Conservation (phyloP, 1,140 invertebrate genomes). For the Drosophila chauvacae region DNA sequence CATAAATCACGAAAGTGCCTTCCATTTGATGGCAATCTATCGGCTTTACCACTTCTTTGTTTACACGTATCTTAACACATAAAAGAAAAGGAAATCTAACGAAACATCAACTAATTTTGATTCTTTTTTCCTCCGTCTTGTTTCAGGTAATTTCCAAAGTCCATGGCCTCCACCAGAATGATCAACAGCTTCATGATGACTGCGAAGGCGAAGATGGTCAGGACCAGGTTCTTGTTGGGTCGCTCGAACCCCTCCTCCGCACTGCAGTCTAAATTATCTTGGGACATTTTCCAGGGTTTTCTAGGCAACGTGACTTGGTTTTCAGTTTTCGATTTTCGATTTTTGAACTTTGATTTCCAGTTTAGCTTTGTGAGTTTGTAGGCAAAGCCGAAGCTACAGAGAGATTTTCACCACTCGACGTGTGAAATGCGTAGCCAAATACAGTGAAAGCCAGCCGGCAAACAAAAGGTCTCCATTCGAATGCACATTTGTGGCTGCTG, state of each 20-base stretch:
- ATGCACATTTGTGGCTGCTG: conserved; percentile 31
- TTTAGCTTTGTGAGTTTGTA: conserved; percentile 22
- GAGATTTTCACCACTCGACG: conserved; percentile 36
- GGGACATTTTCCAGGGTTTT: conserved; percentile 10
- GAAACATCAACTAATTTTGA: conserved; percentile 30
- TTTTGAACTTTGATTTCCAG: conserved; percentile 1
- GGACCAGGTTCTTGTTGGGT: conserved; percentile 48
- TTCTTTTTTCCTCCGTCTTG: neutral
- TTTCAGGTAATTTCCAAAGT: conserved; percentile 51
- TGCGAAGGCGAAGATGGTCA: conserved; percentile 49
- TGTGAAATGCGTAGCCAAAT: conserved; percentile 52
- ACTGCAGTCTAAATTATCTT: neutral
- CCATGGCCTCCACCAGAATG: conserved; percentile 49
- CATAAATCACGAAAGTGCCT: conserved; percentile 22
- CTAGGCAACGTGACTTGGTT: neutral
- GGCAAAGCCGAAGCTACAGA: conserved; percentile 11
- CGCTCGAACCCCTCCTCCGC: neutral
- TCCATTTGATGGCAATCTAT: conserved; percentile 25
- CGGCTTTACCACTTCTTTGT: conserved; percentile 20
- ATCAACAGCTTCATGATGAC: conserved; percentile 54
- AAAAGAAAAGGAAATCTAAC: neutral
- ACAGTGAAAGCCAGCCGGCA: conserved; percentile 43
- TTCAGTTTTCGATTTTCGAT: neutral
- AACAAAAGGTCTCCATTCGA: conserved; percentile 39
- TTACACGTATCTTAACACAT: conserved; percentile 15